Percentiles rank a stretch among this genome's conserved stretches.
Conservation (phyloP, 2,113 vertebrate genomes). For the Drymodes brunneopygia region DNA sequence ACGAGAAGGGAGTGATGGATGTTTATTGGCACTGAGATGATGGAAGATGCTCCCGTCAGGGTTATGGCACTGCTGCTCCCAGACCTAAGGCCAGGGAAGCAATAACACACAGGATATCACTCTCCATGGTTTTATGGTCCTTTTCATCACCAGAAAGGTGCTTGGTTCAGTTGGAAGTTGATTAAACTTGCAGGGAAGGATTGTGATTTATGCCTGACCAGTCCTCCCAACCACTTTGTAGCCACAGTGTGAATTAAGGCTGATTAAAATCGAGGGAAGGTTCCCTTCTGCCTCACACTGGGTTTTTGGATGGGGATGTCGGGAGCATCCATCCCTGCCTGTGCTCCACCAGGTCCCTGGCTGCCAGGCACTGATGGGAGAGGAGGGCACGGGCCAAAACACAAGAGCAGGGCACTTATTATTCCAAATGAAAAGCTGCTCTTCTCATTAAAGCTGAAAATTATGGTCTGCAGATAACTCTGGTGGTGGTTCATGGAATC, state of each 20-base stretch:
- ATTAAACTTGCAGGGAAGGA: neutral
- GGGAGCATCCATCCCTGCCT: neutral
- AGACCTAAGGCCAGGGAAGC: neutral
- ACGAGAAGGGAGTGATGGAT: neutral
- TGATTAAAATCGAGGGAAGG: neutral
- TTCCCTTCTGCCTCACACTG: neutral
- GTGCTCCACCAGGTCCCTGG: neutral
- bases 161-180: neutral
- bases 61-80: neutral
- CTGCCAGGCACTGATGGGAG: neutral
- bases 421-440: constrained; percentile 44
- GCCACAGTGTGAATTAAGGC: neutral
- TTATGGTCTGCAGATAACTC: constrained; percentile 56
- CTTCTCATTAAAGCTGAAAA: constrained; percentile 62
- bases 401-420: neutral
- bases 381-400: constrained; percentile 16
- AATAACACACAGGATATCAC: neutral
- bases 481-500: constrained; percentile 56
- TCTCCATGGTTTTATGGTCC: neutral
- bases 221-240: neutral
- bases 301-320: neutral
- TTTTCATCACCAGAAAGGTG: neutral
- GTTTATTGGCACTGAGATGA: neutral
- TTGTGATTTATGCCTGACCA: neutral
- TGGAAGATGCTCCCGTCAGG: neutral